A percentile compares a stretch with the other conserved stretches of the same genome.
Conservation (phyloP, 2,888 invertebrate species). For the Eilema depressum region DNA sequence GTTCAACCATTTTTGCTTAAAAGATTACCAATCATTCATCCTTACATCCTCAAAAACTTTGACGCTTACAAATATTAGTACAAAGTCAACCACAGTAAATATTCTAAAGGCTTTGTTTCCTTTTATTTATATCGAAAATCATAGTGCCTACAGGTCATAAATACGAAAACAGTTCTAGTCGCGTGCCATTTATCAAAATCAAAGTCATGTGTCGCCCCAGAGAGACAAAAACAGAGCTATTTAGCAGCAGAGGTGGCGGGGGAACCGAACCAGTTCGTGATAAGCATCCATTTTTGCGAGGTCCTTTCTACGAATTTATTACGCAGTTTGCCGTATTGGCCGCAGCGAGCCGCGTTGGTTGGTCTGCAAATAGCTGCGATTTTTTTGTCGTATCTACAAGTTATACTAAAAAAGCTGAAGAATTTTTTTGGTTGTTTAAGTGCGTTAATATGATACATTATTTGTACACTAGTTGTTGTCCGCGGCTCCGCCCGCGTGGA, state of each 20-base stretch:
- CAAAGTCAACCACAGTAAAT: neutral
- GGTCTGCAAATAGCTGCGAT: slow-evolving; percentile 10
- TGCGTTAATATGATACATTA: too few relatives aligned
- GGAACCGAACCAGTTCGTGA: slow-evolving; percentile 60
- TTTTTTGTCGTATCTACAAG: slow-evolving; percentile 17
- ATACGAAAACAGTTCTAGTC: slow-evolving; percentile 20
- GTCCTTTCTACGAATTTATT: slow-evolving; percentile 62
- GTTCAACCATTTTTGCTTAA: too few relatives aligned
- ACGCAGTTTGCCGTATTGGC: slow-evolving; percentile 62
- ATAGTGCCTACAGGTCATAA: slow-evolving; percentile 10
- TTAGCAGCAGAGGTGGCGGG: slow-evolving; percentile 41
- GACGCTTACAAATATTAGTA: neutral
- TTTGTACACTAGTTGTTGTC: too few relatives aligned
- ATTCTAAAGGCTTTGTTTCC: neutral
- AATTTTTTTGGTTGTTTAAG: neutral
- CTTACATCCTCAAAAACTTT: neutral
- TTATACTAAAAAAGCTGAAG: neutral
- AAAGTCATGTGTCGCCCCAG: slow-evolving; percentile 26
- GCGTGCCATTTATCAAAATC: slow-evolving; percentile 39
- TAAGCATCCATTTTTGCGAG: slow-evolving; percentile 67
- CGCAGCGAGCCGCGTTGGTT: slow-evolving; percentile 40
- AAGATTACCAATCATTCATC: neutral
- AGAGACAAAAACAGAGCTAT: slow-evolving; percentile 64
- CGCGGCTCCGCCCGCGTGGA: too few relatives aligned
- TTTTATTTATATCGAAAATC: neutral